Evolutionary conservation across 2,888 invertebrate species (phyloP), one percentile per base, ranked within the genome.

Genomic region (Cheilosia impressa): DNA sequence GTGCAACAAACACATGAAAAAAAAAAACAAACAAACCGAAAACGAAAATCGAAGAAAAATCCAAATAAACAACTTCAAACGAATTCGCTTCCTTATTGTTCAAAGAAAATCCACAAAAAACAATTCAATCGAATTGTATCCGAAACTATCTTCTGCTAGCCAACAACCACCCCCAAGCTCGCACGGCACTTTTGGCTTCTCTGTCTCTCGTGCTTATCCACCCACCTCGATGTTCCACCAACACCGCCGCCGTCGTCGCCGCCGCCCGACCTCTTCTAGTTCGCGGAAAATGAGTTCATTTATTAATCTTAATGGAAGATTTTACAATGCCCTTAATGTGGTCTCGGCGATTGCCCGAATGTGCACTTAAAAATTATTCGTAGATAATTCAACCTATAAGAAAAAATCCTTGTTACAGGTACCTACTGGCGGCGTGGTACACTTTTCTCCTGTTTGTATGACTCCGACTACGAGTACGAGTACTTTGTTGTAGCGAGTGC

Each of bases 221-320:
- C 60, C 62, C 38, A 17, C 34, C 57, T 22, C 22, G 15, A 22
- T 22, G 13, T 17, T 41, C 10, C 24, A 24, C 43, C 57, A 58
- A 15, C 38, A 34, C 34, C 34, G 34, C 15, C 45, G 6, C 43
- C 38, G 22, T 27, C 62, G 13, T n/a, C 63, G 24, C 55, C 34
- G 13, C 4, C 34, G 10, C 10, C 17, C n/a, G 15, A 24, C 43
- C 55, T 31, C 27, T 45, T 68, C 80, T 75, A 85, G 66, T 65
- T 47, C 78, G 60, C 68, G 68, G 68, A 87, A 81, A 87, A 87
- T 82, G 87, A 87, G 87, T 87, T 87, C 72, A 87, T 87, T 87
- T 87, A 82, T 87, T 87, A 87, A 87, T 87, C 87, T 82, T 82
- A 87, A 87, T 87, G 82, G 87, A 82, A 87, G 87, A 87, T 87